These are phyloP conservation scores for Vulpes ferrilata DNA, from an alignment of 2,113 vertebrate genomes.

Conservation along the genomic window DNA sequence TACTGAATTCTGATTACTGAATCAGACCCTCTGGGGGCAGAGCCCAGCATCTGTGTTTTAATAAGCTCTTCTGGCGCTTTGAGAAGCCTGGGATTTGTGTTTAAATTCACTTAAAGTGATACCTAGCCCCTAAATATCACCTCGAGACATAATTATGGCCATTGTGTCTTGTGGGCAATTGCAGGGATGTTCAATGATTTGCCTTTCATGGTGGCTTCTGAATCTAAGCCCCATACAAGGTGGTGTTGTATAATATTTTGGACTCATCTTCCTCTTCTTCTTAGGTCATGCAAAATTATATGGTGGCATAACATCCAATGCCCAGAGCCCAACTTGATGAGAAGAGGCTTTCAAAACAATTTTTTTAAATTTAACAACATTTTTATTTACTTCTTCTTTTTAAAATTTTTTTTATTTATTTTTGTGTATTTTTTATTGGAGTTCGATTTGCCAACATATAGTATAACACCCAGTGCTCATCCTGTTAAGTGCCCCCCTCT, in stretches of 20 bases:
- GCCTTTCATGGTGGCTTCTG: neutral
- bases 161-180: neutral
- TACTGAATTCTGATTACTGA: neutral
- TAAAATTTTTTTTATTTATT: too few species aligned
- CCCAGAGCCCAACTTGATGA: neutral
- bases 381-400: neutral
- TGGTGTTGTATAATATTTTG: neutral
- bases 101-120: neutral
- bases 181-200: neutral
- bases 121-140: neutral
- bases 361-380: neutral
- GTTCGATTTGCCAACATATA: too few species aligned
- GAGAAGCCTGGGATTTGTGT: neutral
- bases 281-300: neutral
- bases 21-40: rapidly evolving
- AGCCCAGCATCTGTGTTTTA: neutral
- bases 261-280: neutral
- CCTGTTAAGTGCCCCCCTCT: too few species aligned
- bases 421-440: too few species aligned
- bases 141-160: neutral
- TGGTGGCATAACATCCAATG: neutral
- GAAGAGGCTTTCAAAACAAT: neutral
- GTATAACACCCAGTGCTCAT: too few species aligned
- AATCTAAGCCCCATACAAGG: neutral
- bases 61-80: neutral